Evolutionary conservation across 2,888 invertebrate genomes (phyloP).

Genomic region (Odontomyia ornata): DNA sequence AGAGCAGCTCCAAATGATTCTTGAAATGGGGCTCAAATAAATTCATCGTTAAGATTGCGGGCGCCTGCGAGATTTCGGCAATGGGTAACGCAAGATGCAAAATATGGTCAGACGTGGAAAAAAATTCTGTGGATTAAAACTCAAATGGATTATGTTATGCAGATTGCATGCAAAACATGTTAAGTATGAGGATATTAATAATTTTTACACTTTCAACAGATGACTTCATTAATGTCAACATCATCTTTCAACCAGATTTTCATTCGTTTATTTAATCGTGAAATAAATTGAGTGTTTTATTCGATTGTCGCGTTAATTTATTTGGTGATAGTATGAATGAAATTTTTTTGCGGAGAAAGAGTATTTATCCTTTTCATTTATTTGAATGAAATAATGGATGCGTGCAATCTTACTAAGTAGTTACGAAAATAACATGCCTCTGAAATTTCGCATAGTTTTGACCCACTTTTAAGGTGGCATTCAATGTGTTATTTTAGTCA

Average conservation of each 20-base stretch:
- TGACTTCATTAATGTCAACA: slow-evolving; percentile 10
- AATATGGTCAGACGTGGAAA: not conserved
- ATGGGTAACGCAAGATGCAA: not conserved
- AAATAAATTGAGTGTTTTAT: too few relatives aligned
- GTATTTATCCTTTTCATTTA: too few relatives aligned
- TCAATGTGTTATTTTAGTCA: too few relatives aligned
- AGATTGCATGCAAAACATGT: not conserved
- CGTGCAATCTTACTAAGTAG: too few relatives aligned
- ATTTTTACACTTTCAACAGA: slow-evolving; percentile 13
- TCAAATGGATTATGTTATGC: not conserved
- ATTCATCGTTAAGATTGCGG: not conserved
- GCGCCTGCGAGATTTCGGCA: not conserved
- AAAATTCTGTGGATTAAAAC: not conserved
- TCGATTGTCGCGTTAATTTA: too few relatives aligned
- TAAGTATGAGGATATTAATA: not conserved
- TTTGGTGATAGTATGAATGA: too few relatives aligned
- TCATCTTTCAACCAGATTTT: not conserved
- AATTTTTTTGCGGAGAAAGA: too few relatives aligned
- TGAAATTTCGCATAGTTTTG: too few relatives aligned
- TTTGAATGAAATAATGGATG: too few relatives aligned
- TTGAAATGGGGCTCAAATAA: not conserved
- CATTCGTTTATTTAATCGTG: not conserved
- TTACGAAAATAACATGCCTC: too few relatives aligned
- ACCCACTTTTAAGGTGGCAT: too few relatives aligned
- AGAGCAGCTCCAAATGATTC: not conserved